Evolutionary conservation across 1,140 invertebrate genomes (phyloP).

Genomic region (Diabrotica undecimpunctata): DNA sequence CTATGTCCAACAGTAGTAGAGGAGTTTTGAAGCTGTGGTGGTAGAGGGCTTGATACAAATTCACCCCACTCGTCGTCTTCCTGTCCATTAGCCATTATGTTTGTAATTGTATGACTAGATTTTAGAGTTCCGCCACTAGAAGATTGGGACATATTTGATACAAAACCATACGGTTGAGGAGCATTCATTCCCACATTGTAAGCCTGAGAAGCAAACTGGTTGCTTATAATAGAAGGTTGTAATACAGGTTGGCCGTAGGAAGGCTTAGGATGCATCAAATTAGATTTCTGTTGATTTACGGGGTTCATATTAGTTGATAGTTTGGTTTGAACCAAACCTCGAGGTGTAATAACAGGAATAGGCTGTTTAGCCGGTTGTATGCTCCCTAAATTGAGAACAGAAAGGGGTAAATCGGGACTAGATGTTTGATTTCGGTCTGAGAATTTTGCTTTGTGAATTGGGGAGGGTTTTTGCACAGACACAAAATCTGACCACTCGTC

Average conservation of each 20-base stretch:
- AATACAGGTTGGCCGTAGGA: slow-evolving; percentile 13
- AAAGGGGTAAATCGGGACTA: slow-evolving; percentile 41
- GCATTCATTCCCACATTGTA: slow-evolving; percentile 16
- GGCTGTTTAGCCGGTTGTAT: slow-evolving; percentile 42
- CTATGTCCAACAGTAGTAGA: slow-evolving; percentile 4
- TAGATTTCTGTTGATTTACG: slow-evolving; percentile 21
- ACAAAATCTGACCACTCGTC: slow-evolving; percentile 47
- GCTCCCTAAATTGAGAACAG: slow-evolving; percentile 40
- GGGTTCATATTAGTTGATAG: slow-evolving; percentile 27
- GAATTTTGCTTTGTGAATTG: slow-evolving; percentile 26
- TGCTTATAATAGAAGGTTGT: slow-evolving; percentile 44
- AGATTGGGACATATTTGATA: slow-evolving; percentile 8
- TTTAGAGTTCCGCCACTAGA: background rate
- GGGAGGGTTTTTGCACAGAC: slow-evolving; percentile 31
- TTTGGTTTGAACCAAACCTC: slow-evolving; percentile 39
- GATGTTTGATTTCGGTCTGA: slow-evolving; percentile 31
- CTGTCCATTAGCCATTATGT: background rate
- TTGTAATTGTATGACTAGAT: background rate
- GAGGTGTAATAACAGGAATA: slow-evolving; percentile 42
- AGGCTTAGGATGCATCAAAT: slow-evolving; percentile 4
- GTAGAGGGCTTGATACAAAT: slow-evolving; percentile 51
- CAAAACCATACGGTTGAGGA: background rate
- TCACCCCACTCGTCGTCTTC: slow-evolving; percentile 63
- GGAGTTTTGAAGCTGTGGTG: slow-evolving; percentile 4
- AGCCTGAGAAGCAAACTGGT: slow-evolving; percentile 30